Base-by-base conservation (phyloP, 2,888 invertebrate species). In the Bhutanitis thaidina region DNA sequence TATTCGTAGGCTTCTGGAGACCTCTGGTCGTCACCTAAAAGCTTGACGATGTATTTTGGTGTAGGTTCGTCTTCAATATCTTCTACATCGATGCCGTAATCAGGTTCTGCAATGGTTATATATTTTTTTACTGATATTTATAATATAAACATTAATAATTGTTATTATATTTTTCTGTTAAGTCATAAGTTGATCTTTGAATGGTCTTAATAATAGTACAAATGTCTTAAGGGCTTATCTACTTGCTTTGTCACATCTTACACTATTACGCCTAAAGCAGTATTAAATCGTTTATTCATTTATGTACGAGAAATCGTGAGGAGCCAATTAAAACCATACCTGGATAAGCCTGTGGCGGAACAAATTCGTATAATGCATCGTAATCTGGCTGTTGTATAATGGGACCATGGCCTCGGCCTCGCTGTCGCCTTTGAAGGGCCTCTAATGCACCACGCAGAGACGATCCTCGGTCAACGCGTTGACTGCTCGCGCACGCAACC, bases 1-100 rank as follows among this genome's bases (percentile, higher is more conserved):
- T 92, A 92, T 58, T 92, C 87, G 56, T 92, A 92, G 1, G 90
- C 71, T 43, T 91, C 90, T 15, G 90, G 81, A 49, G 90, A 77
- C 55, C 81, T 78, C 55, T 89, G 87, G 34, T 80, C 78, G n/a
- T 78, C 76, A 37, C 79, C 81, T 40, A 84, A 57, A 34, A 86
- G 67, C 55, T 83, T 84, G 1, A 86, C 74, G 13, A 85, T 64
- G 46, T 88, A 88, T 58, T 85, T 83, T 4, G 79, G 70, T 38
- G 68, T 61, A 1, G 77, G 74, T 58, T 81, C 80, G 1, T 81
- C 79, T 20, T 80, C 78, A n/a, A 74, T 46, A 40, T 81, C 82
- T 58, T 81, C 85, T 5, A 80, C 64, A 34, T 85, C 86, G 27
- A 77, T 67, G 5, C 67, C 68, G 49, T 88, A 87, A 50, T 87